Evolutionary conservation across 2,113 vertebrate genomes (phyloP).

Genomic region (Naja naja): DNA sequence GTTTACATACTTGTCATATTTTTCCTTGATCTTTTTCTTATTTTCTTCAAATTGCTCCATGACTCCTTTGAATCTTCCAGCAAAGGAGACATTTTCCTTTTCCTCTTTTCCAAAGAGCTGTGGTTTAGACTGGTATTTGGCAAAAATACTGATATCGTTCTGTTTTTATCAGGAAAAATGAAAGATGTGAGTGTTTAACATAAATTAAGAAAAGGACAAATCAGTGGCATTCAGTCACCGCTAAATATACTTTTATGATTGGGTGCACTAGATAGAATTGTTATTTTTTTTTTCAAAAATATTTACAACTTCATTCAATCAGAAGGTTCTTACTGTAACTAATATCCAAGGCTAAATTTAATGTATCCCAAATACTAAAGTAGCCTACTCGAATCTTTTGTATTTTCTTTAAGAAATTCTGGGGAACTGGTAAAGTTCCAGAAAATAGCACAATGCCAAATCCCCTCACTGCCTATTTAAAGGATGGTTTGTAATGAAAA

Average conservation of each 20-base stretch:
- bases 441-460: background rate
- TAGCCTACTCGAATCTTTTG: background rate
- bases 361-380: background rate
- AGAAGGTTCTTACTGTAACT: background rate
- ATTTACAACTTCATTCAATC: background rate
- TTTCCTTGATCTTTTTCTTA: conserved; percentile 85
- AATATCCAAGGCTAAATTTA: background rate
- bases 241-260: background rate
- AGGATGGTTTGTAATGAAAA: background rate
- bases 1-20: conserved; percentile 75
- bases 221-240: background rate
- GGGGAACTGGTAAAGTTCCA: background rate
- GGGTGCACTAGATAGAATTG: background rate
- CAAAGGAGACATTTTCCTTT: conserved; percentile 68
- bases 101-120: conserved; percentile 79
- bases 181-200: conserved; percentile 38
- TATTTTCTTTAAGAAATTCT: background rate
- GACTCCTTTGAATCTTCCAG: conserved; percentile 70
- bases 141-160: conserved; percentile 80
- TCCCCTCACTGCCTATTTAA: background rate
- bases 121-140: conserved; percentile 87
- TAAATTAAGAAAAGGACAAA: conserved; percentile 6
- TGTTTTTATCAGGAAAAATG: conserved; percentile 62
- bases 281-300: background rate
- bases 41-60: conserved; percentile 85